These are phyloP conservation scores for Zygogramma bicolorata DNA, from an alignment of 2,888 invertebrate species.

Conservation along the genomic window DNA sequence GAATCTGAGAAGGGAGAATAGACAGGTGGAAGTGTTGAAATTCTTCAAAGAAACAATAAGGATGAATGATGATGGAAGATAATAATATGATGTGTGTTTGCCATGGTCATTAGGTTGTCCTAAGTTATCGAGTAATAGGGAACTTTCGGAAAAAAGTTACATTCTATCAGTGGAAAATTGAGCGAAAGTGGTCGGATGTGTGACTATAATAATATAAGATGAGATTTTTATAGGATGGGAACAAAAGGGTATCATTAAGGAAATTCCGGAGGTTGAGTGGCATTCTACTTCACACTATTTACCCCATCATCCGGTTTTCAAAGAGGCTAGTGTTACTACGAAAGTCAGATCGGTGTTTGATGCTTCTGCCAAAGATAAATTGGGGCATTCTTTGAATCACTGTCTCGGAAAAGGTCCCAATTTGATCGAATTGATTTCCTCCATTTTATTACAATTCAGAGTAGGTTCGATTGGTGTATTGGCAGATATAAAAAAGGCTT, in stretches of 20 bases:
- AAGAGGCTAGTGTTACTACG: too few species aligned
- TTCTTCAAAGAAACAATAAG: neutral
- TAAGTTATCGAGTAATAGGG: neutral
- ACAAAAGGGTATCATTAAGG: neutral
- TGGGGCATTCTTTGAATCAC: neutral
- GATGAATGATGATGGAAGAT: neutral
- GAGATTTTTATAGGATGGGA: neutral
- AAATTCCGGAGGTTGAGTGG: conserved; percentile 1
- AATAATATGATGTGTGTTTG: neutral
- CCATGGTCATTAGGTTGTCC: neutral
- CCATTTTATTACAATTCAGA: too few species aligned
- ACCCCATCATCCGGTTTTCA: too few species aligned
- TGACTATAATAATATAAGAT: neutral
- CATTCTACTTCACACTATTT: neutral
- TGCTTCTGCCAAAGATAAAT: neutral
- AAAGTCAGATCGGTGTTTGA: neutral
- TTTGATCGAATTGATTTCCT: too few species aligned
- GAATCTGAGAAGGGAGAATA: neutral
- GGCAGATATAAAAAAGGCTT: too few species aligned
- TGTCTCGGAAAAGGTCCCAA: too few species aligned
- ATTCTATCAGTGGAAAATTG: neutral
- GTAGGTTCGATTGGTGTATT: too few species aligned
- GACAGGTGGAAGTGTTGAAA: neutral
- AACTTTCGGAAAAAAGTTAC: neutral
- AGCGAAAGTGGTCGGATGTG: neutral